Conservation (phyloP, 2,113 vertebrate genomes). For the Anolis carolinensis region DNA sequence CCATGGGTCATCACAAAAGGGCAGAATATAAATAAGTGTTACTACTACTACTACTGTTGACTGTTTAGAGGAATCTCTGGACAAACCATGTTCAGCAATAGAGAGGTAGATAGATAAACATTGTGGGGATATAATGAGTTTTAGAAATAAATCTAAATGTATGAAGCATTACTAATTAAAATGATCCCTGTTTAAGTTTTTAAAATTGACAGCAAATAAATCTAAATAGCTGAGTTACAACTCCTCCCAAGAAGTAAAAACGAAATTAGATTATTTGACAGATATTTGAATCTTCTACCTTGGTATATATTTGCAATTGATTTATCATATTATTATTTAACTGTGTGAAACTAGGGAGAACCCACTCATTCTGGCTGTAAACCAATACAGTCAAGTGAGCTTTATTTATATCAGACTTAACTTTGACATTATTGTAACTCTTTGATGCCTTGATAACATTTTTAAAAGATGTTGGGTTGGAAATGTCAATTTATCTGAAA, state of each 20-base stretch:
- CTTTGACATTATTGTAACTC: constrained; percentile 24
- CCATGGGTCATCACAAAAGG: too few species aligned
- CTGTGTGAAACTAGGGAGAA: neutral
- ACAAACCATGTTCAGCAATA: neutral
- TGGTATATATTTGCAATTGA: constrained; percentile 12
- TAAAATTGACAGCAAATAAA: neutral
- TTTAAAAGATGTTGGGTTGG: constrained; percentile 12
- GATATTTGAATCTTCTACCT: neutral
- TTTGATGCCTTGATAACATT: neutral
- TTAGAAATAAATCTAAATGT: constrained; percentile 2
- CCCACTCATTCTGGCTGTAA: constrained; percentile 16
- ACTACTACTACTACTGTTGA: too few species aligned
- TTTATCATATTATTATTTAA: neutral
- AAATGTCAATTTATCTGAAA: constrained; percentile 15
- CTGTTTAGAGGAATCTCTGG: neutral
- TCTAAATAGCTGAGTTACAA: too few species aligned
- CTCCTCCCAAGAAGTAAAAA: neutral
- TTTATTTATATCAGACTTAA: constrained; percentile 32
- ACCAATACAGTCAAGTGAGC: neutral
- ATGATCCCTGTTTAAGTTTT: neutral
- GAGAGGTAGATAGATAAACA: neutral
- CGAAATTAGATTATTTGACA: neutral
- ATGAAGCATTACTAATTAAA: neutral
- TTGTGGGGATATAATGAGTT: neutral
- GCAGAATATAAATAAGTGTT: too few species aligned